Evolutionary conservation across 2,888 invertebrate genomes (phyloP), one percentile per base, ranked within the genome.

Genomic region (Drosophila mayaguana): DNA sequence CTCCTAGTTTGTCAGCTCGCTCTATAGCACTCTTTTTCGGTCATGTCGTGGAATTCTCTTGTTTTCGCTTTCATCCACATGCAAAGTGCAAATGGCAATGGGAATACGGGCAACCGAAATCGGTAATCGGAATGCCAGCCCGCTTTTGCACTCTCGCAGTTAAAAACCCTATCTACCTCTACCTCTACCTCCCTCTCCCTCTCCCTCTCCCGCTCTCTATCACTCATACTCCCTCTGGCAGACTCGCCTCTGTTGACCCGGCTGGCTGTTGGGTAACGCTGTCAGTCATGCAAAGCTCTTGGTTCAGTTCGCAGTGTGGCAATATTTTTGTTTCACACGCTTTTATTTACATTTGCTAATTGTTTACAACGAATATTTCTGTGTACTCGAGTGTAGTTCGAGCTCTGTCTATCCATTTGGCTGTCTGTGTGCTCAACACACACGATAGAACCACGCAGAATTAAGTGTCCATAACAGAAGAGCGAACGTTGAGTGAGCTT

Each of bases 341-440:
- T 88, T 72, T 73, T 75, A 77, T 83, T 85, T 80, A 77, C 88
- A 77, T 77, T 88, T 80, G 77, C 72, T 78, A 88, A 88, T 80
- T 88, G 82, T 73, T 81, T 81, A 77, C 83, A 72, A 36, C 67
- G 61, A 79, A 75, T 66, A 63, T 64, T 59, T 67, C 54, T 68
- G 32, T 73, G 78, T 62, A 32, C 57, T 20, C n/a, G 45, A 59
- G 46, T 62, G 68, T 62, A 57, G 54, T 25, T 12, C 45, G 32
- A 36, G 20, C 7, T 9, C 18, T 9, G 42, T 20, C 48, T 18
- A 7, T 28, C 28, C 18, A 22, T 42, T 8, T 36, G 48, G n/a
- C 54, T 36, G 34, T 8, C 32, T 68, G 32, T 45, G 57, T 50
- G 62, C 50, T 46, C n/a, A 71, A 57, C 56, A 53, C 56, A 53